Base-by-base conservation (phyloP, 2,888 invertebrate species). In the Drosophila affinis region DNA sequence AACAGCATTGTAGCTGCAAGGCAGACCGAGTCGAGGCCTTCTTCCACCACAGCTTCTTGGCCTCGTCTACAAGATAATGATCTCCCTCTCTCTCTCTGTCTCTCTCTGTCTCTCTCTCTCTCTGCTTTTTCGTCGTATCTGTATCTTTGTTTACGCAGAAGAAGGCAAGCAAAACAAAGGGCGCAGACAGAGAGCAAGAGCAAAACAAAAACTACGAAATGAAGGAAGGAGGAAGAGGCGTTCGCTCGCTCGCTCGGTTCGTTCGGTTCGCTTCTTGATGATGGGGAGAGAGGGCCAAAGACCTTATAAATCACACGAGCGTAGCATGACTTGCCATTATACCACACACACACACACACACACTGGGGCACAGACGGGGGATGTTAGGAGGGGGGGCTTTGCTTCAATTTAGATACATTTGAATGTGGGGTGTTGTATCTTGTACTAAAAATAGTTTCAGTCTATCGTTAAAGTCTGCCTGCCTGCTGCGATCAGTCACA, bases 271-370 rank as follows among this genome's bases (percentile, higher is more conserved):
- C 39, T 39, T 39, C 14, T 39, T 39, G 64, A 34, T 39, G 64
- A 34, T 51, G 54, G 34, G 56, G n/a, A 51, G 61, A 54, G 72
- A 65, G 79, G 77, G 88, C 76, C 82, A 87, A 83, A 88, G 87
- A 85, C 85, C 85, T 88, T 85, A 88, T 83, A 85, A 88, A 85
- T 85, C 88, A 85, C 88, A 85, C 81, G 85, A 86, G 85, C 87
- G 88, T 83, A 74, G 88, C 84, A 88, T 88, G 88, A 85, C 85
- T 88, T 75, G 81, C 76, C 77, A 77, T 81, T 77, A 75, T 70
- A 72, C 39, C n/a, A n/a, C 6, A 39, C 39, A 39, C 14, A 27
- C 70, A 14, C 14, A 39, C 6, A n/a, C n/a, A n/a, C n/a, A 39
- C 39, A 39, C n/a, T 7, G 29, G 29, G 29, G 9, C 29, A 9